Evolutionary conservation across 2,888 invertebrate species (phyloP).

Genomic region (Byasa hedistus): DNA sequence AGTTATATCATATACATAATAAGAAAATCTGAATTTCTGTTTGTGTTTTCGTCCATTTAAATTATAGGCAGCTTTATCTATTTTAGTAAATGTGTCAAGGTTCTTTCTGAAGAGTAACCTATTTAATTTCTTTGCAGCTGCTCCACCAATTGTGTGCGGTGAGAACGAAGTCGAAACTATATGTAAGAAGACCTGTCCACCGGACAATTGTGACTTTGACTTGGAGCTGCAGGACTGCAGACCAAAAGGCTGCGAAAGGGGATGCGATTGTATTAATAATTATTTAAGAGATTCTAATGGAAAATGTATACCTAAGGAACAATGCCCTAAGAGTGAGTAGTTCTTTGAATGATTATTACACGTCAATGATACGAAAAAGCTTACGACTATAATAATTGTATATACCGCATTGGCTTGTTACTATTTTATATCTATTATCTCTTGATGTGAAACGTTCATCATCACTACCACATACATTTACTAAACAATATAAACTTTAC

Average conservation of each 20-base stretch:
- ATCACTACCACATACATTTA: too few relatives aligned
- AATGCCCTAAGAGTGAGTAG: conserved; percentile 41
- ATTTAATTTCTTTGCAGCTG: conserved; percentile 31
- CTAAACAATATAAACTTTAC: too few relatives aligned
- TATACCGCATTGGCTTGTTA: too few relatives aligned
- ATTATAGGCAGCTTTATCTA: too few relatives aligned
- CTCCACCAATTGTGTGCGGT: conserved; percentile 33
- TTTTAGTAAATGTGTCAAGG: neutral
- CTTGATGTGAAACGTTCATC: too few relatives aligned
- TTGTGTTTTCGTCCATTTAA: too few relatives aligned
- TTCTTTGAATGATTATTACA: neutral
- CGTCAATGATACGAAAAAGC: too few relatives aligned
- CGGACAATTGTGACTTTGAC: conserved; percentile 44
- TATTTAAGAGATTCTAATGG: conserved; percentile 43
- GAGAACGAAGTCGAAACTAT: conserved; percentile 33
- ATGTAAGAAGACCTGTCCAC: conserved; percentile 38
- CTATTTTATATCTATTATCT: too few relatives aligned
- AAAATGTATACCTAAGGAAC: conserved; percentile 42
- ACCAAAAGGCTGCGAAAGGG: conserved; percentile 41
- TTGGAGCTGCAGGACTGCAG: conserved; percentile 34
- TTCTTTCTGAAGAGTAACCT: too few relatives aligned
- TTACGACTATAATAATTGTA: too few relatives aligned
- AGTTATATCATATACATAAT: too few relatives aligned
- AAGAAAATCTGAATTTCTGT: too few relatives aligned
- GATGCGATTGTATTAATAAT: conserved; percentile 49